Evolutionary conservation across 2,113 vertebrate genomes (phyloP), one percentile per base, ranked within the genome.

Genomic region (Piaya cayana): DNA sequence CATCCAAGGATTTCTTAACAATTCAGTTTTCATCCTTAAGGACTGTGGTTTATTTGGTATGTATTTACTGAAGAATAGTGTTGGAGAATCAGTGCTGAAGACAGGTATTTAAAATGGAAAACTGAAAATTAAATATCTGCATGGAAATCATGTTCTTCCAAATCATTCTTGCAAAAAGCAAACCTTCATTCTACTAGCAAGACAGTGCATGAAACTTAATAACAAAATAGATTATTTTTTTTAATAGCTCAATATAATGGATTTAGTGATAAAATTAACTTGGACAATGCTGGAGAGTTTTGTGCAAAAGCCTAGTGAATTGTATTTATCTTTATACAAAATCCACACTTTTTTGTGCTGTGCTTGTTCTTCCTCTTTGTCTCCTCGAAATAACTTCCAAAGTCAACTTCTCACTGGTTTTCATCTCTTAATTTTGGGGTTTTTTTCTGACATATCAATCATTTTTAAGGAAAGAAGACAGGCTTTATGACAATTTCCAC

Each of bases 371-470:
- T 15, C 19, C 63, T 42, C n/a, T 63, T 74, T 78, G 74, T 88
- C 22, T 37, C 22, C 23, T 76, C 71, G 88, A 93, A 90, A 72
- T 63, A 56, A 25, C 5, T 47, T 85, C 23, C 14, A 45, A 43
- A 82, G 17, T 39, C 29, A 72, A 42, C 12, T 68, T 55, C 20
- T 68, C 14, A 60, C 3, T 47, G 23, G 18, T 64, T 88, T 90
- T 76, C 39, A 87, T 1, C 8, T 60, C 1, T 47, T 17, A 43
- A 43, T 0, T 0, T 45, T 55, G 75, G 72, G 58, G 0, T 0
- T 0, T 45, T 55, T 79, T 77, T 62, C 22, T 63, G 25, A 59
- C 5, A 20, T 65, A 49, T 58, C 47, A 75, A 59, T n/a, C 8
- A 90, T 52, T 91, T 84, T 34, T 49, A 56, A 82, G 26, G 42